A percentile compares a stretch with the other conserved stretches of the same genome.
These are phyloP conservation scores for Corella eumyota DNA, from an alignment of 23 tunicate species.

Conservation along the genomic window DNA sequence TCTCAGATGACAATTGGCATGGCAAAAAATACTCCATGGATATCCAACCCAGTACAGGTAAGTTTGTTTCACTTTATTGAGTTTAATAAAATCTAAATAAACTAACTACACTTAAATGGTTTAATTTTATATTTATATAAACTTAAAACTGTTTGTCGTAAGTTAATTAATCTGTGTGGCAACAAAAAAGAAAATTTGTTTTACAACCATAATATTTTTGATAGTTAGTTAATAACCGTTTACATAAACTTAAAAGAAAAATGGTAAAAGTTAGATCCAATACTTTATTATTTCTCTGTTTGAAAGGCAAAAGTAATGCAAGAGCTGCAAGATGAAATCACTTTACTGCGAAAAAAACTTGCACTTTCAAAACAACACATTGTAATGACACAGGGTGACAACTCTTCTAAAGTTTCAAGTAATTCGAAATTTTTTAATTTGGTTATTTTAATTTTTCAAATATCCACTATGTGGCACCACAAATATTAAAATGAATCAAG, in stretches of 20 bases:
- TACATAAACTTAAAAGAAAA: neutral
- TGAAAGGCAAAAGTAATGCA: slow-evolving; percentile 50
- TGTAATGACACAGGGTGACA: neutral
- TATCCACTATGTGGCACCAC: no score
- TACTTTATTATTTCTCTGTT: neutral
- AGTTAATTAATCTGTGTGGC: no score
- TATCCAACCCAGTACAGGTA: slow-evolving; percentile 29
- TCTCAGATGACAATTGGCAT: slow-evolving; percentile 45
- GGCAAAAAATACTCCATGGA: slow-evolving; percentile 55
- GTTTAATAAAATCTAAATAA: neutral
- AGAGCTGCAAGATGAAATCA: slow-evolving; percentile 30
- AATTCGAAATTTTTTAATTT: no score
- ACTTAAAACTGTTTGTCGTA: no score
- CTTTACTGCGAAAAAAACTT: slow-evolving; percentile 30
- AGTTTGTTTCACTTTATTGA: neutral
- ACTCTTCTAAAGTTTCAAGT: no score
- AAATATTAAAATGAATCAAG: no score
- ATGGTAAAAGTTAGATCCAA: neutral
- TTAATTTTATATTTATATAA: no score
- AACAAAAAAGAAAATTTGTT: no score
- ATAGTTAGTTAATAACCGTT: no score
- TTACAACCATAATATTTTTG: no score
- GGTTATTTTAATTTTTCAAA: no score
- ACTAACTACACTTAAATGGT: neutral
- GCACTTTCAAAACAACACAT: slow-evolving; percentile 16